Evolutionary conservation across 2,888 invertebrate species (phyloP), one percentile per base, ranked within the genome.

Genomic region (Lasioglossum lativentre): DNA sequence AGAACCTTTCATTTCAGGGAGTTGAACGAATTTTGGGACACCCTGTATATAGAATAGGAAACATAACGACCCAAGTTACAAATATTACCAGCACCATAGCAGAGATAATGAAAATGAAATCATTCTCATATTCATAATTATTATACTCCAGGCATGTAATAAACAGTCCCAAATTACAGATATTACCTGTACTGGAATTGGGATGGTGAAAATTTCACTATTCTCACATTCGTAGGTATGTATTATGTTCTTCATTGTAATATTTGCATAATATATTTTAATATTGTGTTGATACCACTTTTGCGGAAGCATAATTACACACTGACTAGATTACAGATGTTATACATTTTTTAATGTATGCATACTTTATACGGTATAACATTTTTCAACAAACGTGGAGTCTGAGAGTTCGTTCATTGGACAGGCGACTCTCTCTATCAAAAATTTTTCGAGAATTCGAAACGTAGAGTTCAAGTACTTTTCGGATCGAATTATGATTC

Each of bases 401-500:
- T 3, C 34, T 34, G 3, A 34, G 34, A 1, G 34, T 34, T 34
- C 34, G 34, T 34, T 34, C 34, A 34, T 34, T 3, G 34, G 34
- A 34, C 34, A 34, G 34, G n/a, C n/a, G n/a, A n/a, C n/a, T n/a
- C 34, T 3, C 34, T 34, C 38, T 40, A 1, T 10, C 40, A 8
- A 40, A 0, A 40, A 10, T 40, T 42, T 42, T 3, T 14, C 12
- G 14, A 56, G n/a, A 2, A 23, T 56, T 23, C n/a, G 45, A 56
- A 56, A 16, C 4, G n/a, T n/a, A n/a, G n/a, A n/a, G n/a, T n/a
- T n/a, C n/a, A n/a, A n/a, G n/a, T n/a, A n/a, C n/a, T n/a, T n/a
- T n/a, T n/a, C n/a, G n/a, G n/a, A n/a, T n/a, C n/a, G 27, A 19
- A 40, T 80, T 71, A 23, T 66, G 42, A 77, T 40, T 5, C 59